These are phyloP conservation scores for Cyclura pinguis DNA, from an alignment of 2,797 vertebrate genomes.

Conservation along the genomic window DNA sequence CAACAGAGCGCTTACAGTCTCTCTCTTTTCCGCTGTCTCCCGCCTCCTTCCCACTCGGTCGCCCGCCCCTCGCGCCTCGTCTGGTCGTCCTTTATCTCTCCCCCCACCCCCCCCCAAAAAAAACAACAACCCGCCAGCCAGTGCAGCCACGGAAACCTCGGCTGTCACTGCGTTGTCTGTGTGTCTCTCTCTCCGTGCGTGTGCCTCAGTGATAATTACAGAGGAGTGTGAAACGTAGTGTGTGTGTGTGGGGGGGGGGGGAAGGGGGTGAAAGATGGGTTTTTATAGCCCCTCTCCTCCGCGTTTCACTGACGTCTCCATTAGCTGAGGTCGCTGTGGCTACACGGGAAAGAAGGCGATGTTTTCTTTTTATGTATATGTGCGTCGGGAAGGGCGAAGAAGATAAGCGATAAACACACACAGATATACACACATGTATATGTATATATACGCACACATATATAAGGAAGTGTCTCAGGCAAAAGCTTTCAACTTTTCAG, in stretches of 20 bases:
- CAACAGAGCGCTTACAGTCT: slow-evolving; percentile 37
- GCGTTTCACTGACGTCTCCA: background rate
- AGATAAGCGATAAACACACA: no score
- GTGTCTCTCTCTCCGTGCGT: background rate
- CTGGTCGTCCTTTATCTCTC: background rate
- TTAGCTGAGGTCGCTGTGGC: background rate
- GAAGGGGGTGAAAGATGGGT: background rate
- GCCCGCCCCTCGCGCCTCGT: slow-evolving; percentile 12
- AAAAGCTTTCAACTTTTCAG: background rate
- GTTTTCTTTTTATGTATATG: no score
- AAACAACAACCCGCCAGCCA: background rate
- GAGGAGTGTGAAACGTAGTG: background rate
- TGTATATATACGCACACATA: background rate
- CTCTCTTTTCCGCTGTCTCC: background rate
- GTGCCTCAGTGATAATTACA: accelerated
- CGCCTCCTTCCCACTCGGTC: background rate
- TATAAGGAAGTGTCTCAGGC: background rate
- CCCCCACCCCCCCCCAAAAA: background rate
- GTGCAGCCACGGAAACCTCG: slow-evolving; percentile 44
- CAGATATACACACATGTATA: no score
- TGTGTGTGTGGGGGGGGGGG: background rate
- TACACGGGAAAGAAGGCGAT: accelerated
- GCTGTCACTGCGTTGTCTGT: no score
- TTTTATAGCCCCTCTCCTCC: background rate
- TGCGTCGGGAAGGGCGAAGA: no score